Conservation (phyloP, 2,113 vertebrate species). For the Artemisiospiza belli region DNA sequence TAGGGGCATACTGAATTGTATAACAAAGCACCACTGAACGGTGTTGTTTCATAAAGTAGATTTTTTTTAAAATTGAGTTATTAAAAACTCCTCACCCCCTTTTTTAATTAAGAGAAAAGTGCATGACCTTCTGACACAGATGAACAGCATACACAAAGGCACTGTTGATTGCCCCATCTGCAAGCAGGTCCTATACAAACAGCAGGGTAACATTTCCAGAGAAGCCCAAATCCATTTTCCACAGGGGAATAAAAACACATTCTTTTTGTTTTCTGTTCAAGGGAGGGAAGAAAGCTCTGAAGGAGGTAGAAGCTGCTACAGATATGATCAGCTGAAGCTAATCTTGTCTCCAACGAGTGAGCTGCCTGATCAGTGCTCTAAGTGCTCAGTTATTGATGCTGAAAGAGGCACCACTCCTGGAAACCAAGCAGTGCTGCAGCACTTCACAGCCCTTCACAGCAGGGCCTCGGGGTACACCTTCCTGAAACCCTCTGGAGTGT, state of each 20-base stretch:
- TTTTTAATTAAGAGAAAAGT: neutral
- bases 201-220: neutral
- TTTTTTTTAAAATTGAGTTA: neutral
- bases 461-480: neutral
- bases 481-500: neutral
- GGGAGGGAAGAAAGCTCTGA: neutral
- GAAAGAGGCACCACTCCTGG: neutral
- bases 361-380: neutral
- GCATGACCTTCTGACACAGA: neutral
- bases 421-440: neutral
- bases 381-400: neutral
- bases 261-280: neutral
- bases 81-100: fast-evolving
- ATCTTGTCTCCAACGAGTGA: neutral
- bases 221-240: neutral
- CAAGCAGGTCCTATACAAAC: neutral
- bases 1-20: neutral
- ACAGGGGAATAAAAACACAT: neutral
- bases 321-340: neutral
- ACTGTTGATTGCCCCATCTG: neutral
- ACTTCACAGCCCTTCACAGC: neutral
- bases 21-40: neutral
- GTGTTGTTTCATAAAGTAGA: neutral
- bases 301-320: neutral
- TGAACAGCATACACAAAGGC: neutral